Evolutionary conservation across 30 jellyfish, hydroid and myxozoan species (phyloP).

Genomic region (Sanderia malayensis): DNA sequence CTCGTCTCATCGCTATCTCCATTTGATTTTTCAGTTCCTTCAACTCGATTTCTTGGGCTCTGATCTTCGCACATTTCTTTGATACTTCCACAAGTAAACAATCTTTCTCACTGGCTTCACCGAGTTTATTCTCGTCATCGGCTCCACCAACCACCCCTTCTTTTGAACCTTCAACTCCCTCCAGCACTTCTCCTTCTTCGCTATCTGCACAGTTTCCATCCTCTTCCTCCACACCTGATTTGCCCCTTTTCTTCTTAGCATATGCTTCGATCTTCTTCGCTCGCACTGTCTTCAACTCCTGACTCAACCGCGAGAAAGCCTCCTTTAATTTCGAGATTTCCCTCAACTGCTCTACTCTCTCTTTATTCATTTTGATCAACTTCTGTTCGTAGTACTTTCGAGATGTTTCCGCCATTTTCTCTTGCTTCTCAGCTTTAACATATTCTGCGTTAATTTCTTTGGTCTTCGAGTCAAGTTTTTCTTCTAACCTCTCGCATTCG

Average conservation of each 20-base stretch:
- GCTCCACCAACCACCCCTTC: neutral
- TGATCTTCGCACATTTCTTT: neutral
- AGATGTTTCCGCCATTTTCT: neutral
- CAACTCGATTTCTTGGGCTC: neutral
- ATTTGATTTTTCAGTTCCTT: neutral
- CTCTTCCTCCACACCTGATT: neutral
- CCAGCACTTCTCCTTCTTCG: neutral
- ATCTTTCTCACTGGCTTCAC: slow-evolving; percentile 1
- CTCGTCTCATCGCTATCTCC: neutral
- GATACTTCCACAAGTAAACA: slow-evolving; percentile 1
- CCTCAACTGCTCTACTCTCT: slow-evolving; percentile 27
- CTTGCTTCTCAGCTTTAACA: neutral
- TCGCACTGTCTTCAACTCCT: neutral
- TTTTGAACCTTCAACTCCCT: neutral
- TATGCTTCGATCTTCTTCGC: neutral
- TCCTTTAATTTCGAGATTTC: slow-evolving; percentile 10
- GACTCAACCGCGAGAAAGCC: neutral
- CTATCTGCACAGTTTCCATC: neutral
- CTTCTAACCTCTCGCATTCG: slow-evolving; percentile 1
- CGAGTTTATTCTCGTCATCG: neutral
- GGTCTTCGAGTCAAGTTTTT: slow-evolving; percentile 11
- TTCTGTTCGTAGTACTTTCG: slow-evolving; percentile 27
- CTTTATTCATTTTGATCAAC: slow-evolving; percentile 32
- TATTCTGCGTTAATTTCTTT: neutral
- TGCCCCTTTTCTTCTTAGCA: neutral